Base-by-base conservation (phyloP, 2,113 vertebrate species). In the Cebidichthys violaceus region DNA sequence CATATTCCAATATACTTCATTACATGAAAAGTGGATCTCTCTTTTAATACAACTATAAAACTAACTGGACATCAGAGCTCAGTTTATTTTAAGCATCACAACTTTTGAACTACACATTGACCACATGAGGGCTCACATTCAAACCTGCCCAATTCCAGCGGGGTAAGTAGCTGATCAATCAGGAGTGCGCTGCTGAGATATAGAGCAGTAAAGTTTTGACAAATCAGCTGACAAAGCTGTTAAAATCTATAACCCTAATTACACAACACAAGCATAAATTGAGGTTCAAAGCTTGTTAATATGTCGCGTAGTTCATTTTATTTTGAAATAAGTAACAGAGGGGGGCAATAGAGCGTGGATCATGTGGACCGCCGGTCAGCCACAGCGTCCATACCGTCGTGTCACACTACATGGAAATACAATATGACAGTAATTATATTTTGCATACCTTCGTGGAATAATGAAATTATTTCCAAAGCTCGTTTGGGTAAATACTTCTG, bases 361-460 rank as follows among this genome's bases (percentile, higher is more conserved):
- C 60, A 67, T 55, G 29, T 11, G 54, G 57, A 18, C 33, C 7
- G 13, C n/a, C n/a, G n/a, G n/a, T n/a, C n/a, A n/a, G 57, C 80
- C 17, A 24, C 69, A 47, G 66, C 73, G 75, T 79, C 77, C 39
- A 22, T 7, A 9, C 29, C 9, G 27, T 27, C 62, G 67, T 77
- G 69, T 81, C 71, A 50, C 67, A 2, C 50, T 0, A 69, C 24
- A n/a, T 52, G 90, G 89, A 92, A 93, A 93, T 86, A 84, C 62
- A 79, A 68, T 89, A 84, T 92, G 93, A 93, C 92, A 93, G 86
- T 93, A 82, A 94, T 91, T 90, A 88, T 88, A 86, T 90, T 92
- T 90, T 89, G 75, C 70, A 87, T 81, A 45, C 74, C 91, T 71
- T 75, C 31, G 17, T 74, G 87, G 73, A 84, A 85, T 81, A 89